Base-by-base conservation (phyloP, 2,888 invertebrate species). In the Gibbula magus region DNA sequence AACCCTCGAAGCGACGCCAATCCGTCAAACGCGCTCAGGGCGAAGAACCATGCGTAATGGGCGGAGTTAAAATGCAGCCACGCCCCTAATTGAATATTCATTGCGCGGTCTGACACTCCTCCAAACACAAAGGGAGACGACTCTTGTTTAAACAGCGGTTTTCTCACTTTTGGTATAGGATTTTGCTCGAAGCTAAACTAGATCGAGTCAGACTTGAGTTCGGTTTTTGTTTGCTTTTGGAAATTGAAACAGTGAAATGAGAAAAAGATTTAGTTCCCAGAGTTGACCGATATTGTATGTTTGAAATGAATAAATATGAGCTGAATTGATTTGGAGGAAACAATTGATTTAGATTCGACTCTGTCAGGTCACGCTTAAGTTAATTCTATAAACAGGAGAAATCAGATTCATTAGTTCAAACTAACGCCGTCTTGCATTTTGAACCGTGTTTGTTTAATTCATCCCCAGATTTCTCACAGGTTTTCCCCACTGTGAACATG, bases 191-290 rank as follows among this genome's bases (percentile, higher is more conserved):
- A 70, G 70, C 70, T 20, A 70, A 70, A 39, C n/a, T 29, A 70
- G 70, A 70, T 70, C 70, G 70, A 70, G 32, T 35, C 70, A 20
- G 70, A 70, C 70, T 70, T 70, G 39, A 70, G 70, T 35, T 70
- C 35, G 70, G 70, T 70, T 70, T 70, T 70, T 70, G 70, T 70
- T 70, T 70, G 70, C 70, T 35, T 35, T 70, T 70, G 70, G 35
- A 70, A 70, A 70, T 70, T 70, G 70, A 70, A 70, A 70, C 70
- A 70, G 32, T 70, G 70, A 70, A 70, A 70, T 39, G 70, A 35
- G 70, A 70, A 70, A 70, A 70, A 70, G 70, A 70, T 70, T 70
- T 35, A 70, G 35, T 32, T 45, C 39, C 35, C 20, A 70, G 70
- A 35, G 35, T 29, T 70, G 70, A 70, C 70, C 70, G 70, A 70